phyloP scores from a whole-genome alignment of 2,113 vertebrate genomes.

The Rhizomys pruinosus region DNA sequence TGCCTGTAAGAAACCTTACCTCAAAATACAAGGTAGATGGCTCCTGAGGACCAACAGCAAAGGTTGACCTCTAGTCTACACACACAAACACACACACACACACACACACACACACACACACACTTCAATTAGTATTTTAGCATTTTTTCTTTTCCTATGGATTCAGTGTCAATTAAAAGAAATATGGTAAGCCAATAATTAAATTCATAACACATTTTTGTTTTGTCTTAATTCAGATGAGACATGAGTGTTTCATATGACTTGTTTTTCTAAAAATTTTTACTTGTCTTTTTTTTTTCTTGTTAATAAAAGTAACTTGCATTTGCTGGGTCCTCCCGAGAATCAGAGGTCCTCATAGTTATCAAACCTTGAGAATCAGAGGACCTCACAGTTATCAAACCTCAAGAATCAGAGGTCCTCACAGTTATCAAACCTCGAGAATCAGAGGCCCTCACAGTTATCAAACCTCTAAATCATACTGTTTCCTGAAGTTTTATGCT shows the following conservation, averaged over 20 bases:
- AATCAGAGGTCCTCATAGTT: not conserved
- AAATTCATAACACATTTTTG: not conserved
- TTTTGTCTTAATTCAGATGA: slow-evolving; percentile 20
- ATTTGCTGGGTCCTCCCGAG: not conserved
- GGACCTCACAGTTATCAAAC: not conserved
- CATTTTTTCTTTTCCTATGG: slow-evolving; percentile 4
- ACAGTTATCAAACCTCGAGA: not conserved
- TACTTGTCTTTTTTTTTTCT: not conserved
- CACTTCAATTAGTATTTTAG: not conserved
- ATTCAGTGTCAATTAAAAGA: not conserved
- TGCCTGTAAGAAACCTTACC: not conserved
- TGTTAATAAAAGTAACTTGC: not conserved
- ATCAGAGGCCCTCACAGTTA: not conserved
- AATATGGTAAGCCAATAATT: not conserved
- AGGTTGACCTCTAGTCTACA: not conserved
- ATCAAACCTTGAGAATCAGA: not conserved
- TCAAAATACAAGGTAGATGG: not conserved
- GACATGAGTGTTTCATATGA: not conserved
- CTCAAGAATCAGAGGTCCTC: not conserved
- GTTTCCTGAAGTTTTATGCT: not conserved
- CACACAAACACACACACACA: not conserved
- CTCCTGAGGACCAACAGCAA: not conserved
- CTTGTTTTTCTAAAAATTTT: slow-evolving; percentile 22
- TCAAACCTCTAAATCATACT: not conserved
- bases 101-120: not conserved